Base-by-base conservation (phyloP, 2,888 invertebrate genomes). In the Iphiclides podalirius region DNA sequence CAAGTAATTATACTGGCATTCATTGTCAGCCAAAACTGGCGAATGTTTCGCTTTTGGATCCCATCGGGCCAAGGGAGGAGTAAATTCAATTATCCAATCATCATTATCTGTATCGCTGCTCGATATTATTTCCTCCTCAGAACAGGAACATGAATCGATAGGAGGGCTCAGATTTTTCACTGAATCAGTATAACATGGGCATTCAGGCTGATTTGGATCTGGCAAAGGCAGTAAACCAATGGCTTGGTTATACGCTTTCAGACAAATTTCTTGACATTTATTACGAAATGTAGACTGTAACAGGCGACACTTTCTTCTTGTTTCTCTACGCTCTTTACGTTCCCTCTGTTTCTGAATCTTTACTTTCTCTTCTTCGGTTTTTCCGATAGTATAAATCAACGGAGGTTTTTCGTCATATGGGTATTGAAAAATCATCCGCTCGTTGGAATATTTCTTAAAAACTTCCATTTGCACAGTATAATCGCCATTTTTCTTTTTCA, bases 201-300 rank as follows among this genome's bases (percentile, higher is more conserved):
- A 88, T 13, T 76, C 72, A 0, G 86, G 86, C 45, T 70, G 61
- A 46, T 87, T 87, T 0, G 78, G 72, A 47, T 84, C 76, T 2
- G 83, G 79, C 31, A 82, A 59, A 13, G 88, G 85, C 17, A 79
- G 64, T 23, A 87, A 15, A 2, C 88, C 88, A 41, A 87, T 80
- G 0, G 88, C 81, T 70, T 87, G 87, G 59, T 87, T 83, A 53
- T 87, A 88, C 4, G 88, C 86, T 60, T 87, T 88, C 11, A 86
- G 59, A 63, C 88, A 88, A 54, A 88, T 88, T 58, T 88, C 88
- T 62, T 86, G 86, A 57, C 88, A 88, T 54, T 70, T 81, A 41
- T 87, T 84, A 53, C 79, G 72, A 54, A 88, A 88, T 7, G 83
- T 80, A 8, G 86, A 83, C 54, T 88, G 88, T 12, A 88, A 55